Percentiles rank a stretch among this genome's conserved stretches.
phyloP scores from a whole-genome alignment of 2,888 invertebrate species.

The Tanypteryx hageni region DNA sequence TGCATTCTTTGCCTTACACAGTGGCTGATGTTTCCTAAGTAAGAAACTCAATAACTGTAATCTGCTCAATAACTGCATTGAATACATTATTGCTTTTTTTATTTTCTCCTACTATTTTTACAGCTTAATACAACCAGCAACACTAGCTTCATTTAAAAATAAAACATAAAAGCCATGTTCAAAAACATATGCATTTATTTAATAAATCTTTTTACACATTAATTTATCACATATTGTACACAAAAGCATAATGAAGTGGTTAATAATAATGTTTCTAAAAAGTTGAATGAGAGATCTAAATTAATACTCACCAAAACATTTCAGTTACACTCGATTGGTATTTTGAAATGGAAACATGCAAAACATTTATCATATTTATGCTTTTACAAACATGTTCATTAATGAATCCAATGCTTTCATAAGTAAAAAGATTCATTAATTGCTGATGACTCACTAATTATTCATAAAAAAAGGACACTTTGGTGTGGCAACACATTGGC shows the following conservation, averaged over 20 bases:
- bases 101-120: too few relatives aligned
- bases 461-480: constrained; percentile 63
- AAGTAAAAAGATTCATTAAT: constrained; percentile 61
- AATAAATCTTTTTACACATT: constrained; percentile 64
- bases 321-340: constrained; percentile 47
- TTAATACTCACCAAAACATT: constrained; percentile 61
- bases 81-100: too few relatives aligned
- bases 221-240: constrained; percentile 62
- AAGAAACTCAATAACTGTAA: too few relatives aligned
- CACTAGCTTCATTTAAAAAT: too few relatives aligned
- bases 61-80: too few relatives aligned
- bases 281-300: constrained; percentile 59
- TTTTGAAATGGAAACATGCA: constrained; percentile 59
- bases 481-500: constrained; percentile 62
- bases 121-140: too few relatives aligned
- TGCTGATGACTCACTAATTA: constrained; percentile 48
- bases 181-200: constrained; percentile 62
- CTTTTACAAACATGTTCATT: constrained; percentile 53
- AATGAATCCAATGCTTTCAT: constrained; percentile 29
- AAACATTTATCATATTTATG: constrained; percentile 55
- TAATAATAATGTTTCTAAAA: constrained; percentile 59
- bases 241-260: constrained; percentile 61
- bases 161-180: neutral
- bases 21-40: too few relatives aligned
- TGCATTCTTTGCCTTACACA: too few relatives aligned